Evolutionary conservation across 1,140 invertebrate species (phyloP).

Genomic region (Drosophila orosa): DNA sequence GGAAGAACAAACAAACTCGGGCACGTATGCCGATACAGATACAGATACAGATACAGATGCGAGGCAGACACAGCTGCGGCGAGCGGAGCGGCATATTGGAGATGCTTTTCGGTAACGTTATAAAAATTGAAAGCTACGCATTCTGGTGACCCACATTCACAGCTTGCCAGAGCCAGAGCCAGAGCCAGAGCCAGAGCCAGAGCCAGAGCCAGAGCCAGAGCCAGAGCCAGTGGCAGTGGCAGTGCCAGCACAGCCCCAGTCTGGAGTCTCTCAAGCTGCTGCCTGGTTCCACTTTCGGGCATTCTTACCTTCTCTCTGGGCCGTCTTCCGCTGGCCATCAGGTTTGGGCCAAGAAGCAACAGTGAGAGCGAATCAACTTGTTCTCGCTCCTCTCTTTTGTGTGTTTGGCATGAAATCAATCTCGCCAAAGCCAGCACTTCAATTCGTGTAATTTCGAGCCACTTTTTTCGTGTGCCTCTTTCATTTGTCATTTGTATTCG

Average conservation of each 20-base stretch:
- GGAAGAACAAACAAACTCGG: not conserved
- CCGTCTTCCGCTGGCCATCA: conserved; percentile 1
- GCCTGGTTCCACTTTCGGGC: conserved; percentile 18
- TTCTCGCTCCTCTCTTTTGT: conserved; percentile 20
- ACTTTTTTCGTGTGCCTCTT: conserved; percentile 22
- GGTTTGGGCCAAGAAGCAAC: conserved; percentile 22
- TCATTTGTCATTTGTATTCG: conserved; percentile 27
- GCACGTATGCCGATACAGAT: conserved; percentile 1
- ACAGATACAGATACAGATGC: conserved; percentile 9
- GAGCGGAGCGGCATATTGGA: conserved; percentile 17
- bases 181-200: not conserved
- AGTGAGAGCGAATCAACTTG: conserved; percentile 15
- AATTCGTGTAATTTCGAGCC: conserved; percentile 30
- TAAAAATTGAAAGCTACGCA: conserved; percentile 79
- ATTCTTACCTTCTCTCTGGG: conserved; percentile 24
- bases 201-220: not conserved
- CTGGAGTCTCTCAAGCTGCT: conserved; percentile 41
- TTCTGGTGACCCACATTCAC: conserved; percentile 75
- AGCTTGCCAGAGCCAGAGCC: conserved; percentile 17
- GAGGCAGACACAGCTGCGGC: not conserved
- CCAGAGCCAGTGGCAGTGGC: conserved; percentile 3
- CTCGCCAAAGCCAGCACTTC: conserved; percentile 47
- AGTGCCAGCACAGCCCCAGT: conserved; percentile 7
- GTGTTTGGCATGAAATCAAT: conserved; percentile 67
- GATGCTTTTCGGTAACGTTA: conserved; percentile 66